Conservation (phyloP, 2,113 vertebrate species). For the Xenopus laevis region DNA sequence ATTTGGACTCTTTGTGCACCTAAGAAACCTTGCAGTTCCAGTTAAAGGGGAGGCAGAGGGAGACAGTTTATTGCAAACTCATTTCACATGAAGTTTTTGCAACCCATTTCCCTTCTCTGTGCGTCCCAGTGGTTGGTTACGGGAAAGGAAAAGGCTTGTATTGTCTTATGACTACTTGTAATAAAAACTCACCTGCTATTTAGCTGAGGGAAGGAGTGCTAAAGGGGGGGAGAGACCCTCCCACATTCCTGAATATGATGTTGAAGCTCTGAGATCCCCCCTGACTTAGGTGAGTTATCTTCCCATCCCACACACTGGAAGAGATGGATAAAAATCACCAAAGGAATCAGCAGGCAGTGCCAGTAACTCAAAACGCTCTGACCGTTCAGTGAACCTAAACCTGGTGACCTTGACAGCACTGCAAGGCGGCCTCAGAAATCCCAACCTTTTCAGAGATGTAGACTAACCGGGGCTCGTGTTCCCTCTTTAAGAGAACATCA, state of each 20-base stretch:
- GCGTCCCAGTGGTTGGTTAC: conserved; percentile 5
- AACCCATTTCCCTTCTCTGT: not conserved
- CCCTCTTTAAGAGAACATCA: conserved; percentile 36
- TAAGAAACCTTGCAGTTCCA: conserved; percentile 11
- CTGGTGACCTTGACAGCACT: conserved; percentile 78
- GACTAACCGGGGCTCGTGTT: conserved; percentile 42
- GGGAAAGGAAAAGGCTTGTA: conserved; percentile 14
- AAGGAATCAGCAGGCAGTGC: conserved; percentile 62
- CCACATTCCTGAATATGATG: conserved; percentile 38
- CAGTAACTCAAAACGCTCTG: conserved; percentile 82
- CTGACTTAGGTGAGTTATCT: conserved; percentile 43
- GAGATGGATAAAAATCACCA: conserved; percentile 59
- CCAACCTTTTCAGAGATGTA: conserved; percentile 56
- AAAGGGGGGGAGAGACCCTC: conserved; percentile 16
- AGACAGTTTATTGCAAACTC: not conserved
- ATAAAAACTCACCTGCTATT: conserved; percentile 44
- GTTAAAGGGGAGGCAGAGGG: not conserved
- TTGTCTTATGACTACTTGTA: conserved; percentile 31
- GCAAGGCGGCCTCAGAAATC: conserved; percentile 69
- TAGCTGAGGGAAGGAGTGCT: not conserved
- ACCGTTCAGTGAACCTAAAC: conserved; percentile 77
- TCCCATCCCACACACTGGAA: conserved; percentile 43
- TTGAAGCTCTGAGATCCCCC: conserved; percentile 35
- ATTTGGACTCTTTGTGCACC: conserved; percentile 17
- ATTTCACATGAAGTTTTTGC: not conserved